These are phyloP conservation scores for Folsomia manolachei DNA, from an alignment of 2,888 invertebrate species.

Conservation along the genomic window DNA sequence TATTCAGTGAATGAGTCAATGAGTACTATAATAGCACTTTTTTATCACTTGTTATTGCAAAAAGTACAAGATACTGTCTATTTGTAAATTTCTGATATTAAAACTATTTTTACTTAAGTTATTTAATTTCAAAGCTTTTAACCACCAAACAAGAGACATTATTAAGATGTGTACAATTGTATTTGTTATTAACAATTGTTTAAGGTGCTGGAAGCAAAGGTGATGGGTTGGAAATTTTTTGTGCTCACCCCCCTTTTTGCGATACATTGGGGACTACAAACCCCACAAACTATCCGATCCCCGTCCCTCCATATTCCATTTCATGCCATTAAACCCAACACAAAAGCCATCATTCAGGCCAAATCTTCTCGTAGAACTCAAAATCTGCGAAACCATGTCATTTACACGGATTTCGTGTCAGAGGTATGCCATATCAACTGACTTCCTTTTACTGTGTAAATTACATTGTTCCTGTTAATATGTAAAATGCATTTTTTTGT, in stretches of 20 bases:
- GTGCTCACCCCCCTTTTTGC: conserved; percentile 86
- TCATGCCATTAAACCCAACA: conserved; percentile 37
- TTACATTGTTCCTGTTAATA: not conserved
- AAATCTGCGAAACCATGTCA: conserved; percentile 47
- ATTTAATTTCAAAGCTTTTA: no score
- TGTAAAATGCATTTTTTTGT: not conserved
- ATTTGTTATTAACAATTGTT: no score
- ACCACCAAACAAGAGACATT: no score
- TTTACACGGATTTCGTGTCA: conserved; percentile 49
- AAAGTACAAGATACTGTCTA: no score
- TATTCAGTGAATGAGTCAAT: not conserved
- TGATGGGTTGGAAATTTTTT: conserved; percentile 81
- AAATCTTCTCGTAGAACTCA: conserved; percentile 45
- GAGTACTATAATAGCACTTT: no score
- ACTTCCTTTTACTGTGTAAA: no score
- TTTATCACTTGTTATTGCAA: no score
- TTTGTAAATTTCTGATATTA: no score
- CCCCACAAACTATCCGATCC: conserved; percentile 45
- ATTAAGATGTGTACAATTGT: no score
- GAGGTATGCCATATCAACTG: no score
- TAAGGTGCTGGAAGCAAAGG: conserved; percentile 90
- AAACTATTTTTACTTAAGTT: no score
- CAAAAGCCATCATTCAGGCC: conserved; percentile 5
- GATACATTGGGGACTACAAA: conserved; percentile 84
- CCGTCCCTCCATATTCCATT: conserved; percentile 36